Conservation (phyloP, 2,797 vertebrate genomes). For the Pseudomugil tenellus region DNA sequence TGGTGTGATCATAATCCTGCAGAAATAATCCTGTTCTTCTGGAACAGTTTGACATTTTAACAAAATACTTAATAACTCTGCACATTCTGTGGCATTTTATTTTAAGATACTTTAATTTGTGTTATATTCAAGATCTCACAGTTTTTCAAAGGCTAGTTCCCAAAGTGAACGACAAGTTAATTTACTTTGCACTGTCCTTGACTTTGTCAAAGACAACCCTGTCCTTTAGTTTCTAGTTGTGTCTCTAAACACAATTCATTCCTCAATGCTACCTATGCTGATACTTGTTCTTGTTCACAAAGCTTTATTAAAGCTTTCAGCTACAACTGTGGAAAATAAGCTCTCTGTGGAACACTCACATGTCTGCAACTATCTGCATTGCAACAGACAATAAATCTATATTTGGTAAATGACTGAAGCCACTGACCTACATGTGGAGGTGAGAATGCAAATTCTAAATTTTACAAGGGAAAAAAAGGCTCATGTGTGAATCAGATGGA, state of each 20-base stretch:
- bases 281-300: not conserved
- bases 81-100: not conserved
- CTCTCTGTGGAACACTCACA: not conserved
- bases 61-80: constrained; percentile 10
- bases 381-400: not conserved
- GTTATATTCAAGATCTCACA: not conserved
- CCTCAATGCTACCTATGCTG: not conserved
- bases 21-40: constrained; percentile 15
- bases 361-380: constrained; percentile 1
- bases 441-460: not conserved
- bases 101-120: not conserved
- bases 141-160: not conserved
- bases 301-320: not conserved
- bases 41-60: constrained; percentile 25
- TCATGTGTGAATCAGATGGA: constrained; percentile 43
- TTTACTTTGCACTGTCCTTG: not conserved
- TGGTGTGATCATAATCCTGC: constrained; percentile 13
- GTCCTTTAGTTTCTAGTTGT: not conserved
- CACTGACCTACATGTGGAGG: constrained; percentile 6
- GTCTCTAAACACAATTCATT: not conserved
- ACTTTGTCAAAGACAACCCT: not conserved
- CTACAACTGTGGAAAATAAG: not conserved
- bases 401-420: not conserved
- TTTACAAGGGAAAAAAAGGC: not conserved
- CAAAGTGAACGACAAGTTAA: not conserved